A percentile compares a stretch with the other conserved stretches of the same genome.
phyloP scores from a whole-genome alignment of 2,797 vertebrate species.

The Bovichtus variegatus region DNA sequence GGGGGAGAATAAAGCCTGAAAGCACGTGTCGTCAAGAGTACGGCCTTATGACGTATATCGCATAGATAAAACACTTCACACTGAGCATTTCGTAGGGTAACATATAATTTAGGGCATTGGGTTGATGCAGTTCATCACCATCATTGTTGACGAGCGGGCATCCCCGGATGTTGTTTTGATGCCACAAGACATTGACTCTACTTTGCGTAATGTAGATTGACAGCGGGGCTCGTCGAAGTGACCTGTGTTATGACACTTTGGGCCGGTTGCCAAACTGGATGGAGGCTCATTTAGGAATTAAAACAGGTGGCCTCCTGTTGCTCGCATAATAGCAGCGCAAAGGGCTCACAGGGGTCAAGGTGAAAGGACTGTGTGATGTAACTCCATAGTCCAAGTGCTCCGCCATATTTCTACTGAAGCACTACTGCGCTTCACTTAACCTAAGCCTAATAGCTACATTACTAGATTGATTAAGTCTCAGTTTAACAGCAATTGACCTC shows the following conservation, averaged over 20 bases:
- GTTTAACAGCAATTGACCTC: slow-evolving; percentile 17
- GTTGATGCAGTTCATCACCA: slow-evolving; percentile 17
- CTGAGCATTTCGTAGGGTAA: neutral
- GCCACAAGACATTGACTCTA: slow-evolving; percentile 43
- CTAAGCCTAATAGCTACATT: slow-evolving; percentile 39
- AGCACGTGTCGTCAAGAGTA: slow-evolving; percentile 31
- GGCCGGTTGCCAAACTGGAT: slow-evolving; percentile 59
- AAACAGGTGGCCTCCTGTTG: slow-evolving; percentile 66
- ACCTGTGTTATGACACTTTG: slow-evolving; percentile 63
- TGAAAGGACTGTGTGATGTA: slow-evolving; percentile 62
- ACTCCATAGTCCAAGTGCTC: slow-evolving; percentile 37
- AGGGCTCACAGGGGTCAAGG: slow-evolving; percentile 54
- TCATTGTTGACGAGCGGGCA: slow-evolving; percentile 19
- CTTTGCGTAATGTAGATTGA: slow-evolving; percentile 57
- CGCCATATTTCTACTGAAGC: slow-evolving; percentile 38
- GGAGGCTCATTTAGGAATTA: slow-evolving; percentile 71
- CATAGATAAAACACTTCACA: slow-evolving; percentile 12
- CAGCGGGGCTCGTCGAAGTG: slow-evolving; percentile 44
- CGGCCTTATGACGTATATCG: neutral
- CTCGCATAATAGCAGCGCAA: slow-evolving; percentile 39
- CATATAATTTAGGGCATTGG: slow-evolving; percentile 15
- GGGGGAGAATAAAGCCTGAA: slow-evolving; percentile 30
- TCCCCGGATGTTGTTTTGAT: slow-evolving; percentile 39
- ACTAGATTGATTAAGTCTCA: slow-evolving; percentile 37
- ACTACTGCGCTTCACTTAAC: slow-evolving; percentile 33